Percentiles rank a stretch among this genome's conserved stretches.
Conservation (phyloP, 2,888 invertebrate species). For the Cotesia congregata region DNA sequence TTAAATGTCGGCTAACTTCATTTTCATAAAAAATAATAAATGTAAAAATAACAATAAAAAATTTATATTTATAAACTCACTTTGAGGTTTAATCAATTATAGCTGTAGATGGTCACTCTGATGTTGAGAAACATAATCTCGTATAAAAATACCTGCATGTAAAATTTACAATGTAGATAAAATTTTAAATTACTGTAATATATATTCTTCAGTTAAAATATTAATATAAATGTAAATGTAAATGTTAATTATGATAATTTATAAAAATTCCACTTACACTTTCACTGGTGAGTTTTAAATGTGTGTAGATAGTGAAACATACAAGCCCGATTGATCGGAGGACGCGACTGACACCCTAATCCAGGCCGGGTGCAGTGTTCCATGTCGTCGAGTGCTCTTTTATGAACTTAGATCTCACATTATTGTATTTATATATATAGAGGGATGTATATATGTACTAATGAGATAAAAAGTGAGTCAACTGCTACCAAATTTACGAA, state of each 20-base stretch:
- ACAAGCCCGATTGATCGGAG: slow-evolving; percentile 38
- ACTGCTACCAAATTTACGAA: neutral
- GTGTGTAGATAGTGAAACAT: slow-evolving; percentile 20
- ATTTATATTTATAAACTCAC: neutral
- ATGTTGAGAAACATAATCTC: neutral
- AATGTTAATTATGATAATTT: neutral
- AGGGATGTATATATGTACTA: too few relatives aligned
- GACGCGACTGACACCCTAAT: slow-evolving; percentile 55
- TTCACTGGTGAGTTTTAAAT: neutral
- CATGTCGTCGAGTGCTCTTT: slow-evolving; percentile 37
- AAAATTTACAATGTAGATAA: too few relatives aligned
- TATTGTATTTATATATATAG: too few relatives aligned
- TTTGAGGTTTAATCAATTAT: neutral
- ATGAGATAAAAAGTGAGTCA: neutral
- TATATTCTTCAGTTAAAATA: neutral
- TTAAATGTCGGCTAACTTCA: too few relatives aligned
- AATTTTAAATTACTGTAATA: too few relatives aligned
- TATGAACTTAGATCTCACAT: slow-evolving; percentile 8
- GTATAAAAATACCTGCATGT: too few relatives aligned
- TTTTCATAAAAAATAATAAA: neutral
- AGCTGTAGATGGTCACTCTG: neutral
- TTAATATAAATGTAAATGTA: neutral
- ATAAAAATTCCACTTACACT: neutral
- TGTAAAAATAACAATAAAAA: neutral
- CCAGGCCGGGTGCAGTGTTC: slow-evolving; percentile 58